Conservation (phyloP, 2,113 vertebrate genomes). For the Grus americana region DNA sequence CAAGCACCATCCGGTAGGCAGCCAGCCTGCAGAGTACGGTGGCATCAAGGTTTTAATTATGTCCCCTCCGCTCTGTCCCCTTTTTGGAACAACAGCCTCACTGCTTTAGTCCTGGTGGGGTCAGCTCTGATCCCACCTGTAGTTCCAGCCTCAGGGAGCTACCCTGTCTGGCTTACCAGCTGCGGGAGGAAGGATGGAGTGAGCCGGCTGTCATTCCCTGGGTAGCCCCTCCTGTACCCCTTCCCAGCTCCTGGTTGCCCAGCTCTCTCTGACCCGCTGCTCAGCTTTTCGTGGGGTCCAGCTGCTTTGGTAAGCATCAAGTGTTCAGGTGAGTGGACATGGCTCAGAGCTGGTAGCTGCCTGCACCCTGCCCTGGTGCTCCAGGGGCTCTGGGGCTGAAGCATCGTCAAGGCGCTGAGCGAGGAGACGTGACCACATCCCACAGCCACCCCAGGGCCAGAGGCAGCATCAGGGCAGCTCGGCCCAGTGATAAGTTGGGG, state of each 20-base stretch:
- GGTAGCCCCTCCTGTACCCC: background rate
- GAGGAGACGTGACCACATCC: background rate
- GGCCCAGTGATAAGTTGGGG: background rate
- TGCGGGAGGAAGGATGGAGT: background rate
- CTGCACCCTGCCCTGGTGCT: background rate
- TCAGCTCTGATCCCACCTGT: background rate
- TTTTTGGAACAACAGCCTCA: background rate
- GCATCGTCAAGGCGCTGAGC: fast-evolving
- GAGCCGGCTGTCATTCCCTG: background rate
- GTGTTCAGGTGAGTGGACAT: background rate
- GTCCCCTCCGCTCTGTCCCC: background rate
- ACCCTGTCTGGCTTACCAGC: background rate
- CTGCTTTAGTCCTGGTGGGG: background rate
- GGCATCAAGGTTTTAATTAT: background rate
- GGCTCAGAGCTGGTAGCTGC: background rate
- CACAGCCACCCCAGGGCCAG: background rate
- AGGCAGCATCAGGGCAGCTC: background rate
- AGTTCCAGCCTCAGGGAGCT: background rate
- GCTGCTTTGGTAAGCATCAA: fast-evolving
- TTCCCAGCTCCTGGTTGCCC: background rate
- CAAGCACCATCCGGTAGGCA: background rate
- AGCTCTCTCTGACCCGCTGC: background rate
- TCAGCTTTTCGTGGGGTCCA: background rate
- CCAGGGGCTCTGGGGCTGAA: background rate
- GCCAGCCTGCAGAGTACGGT: background rate